Percentiles rank a stretch among this genome's conserved stretches.
These are phyloP conservation scores for Scleropages formosus DNA, from an alignment of 2,797 vertebrate species.

Conservation along the genomic window DNA sequence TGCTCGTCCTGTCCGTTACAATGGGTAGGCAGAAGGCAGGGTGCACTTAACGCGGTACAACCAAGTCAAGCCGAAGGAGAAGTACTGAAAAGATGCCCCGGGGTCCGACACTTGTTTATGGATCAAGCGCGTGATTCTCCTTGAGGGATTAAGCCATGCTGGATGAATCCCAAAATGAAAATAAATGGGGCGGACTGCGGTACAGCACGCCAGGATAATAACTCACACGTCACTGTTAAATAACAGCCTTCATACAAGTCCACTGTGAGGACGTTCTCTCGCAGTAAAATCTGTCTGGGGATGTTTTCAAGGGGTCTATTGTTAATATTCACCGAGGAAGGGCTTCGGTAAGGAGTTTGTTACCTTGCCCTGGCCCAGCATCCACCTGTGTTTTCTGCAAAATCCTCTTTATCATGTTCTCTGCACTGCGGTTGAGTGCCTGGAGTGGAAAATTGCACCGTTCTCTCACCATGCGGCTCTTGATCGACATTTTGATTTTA, in stretches of 20 bases:
- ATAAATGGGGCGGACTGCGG: neutral
- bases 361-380: neutral
- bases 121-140: neutral
- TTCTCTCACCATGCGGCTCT: neutral
- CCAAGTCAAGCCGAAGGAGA: neutral
- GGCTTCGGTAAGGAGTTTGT: neutral
- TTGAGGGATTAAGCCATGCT: constrained; percentile 3
- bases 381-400: neutral
- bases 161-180: neutral
- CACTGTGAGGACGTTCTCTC: neutral
- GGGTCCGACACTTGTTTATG: constrained; percentile 10
- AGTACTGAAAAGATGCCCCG: neutral
- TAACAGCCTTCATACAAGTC: neutral
- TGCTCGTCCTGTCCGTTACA: too few species aligned
- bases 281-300: neutral
- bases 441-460: neutral
- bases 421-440: neutral
- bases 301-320: neutral
- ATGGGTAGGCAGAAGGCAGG: neutral
- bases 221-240: constrained; percentile 13
- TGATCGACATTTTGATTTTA: constrained; percentile 21
- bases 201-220: neutral
- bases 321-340: constrained; percentile 1
- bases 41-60: neutral
- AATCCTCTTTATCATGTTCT: constrained; percentile 8